Percentiles rank a stretch among this genome's conserved stretches.
These are phyloP conservation scores for Sinocyclocheilus rhinocerous DNA, from an alignment of 2,113 vertebrate species.

Conservation along the genomic window DNA sequence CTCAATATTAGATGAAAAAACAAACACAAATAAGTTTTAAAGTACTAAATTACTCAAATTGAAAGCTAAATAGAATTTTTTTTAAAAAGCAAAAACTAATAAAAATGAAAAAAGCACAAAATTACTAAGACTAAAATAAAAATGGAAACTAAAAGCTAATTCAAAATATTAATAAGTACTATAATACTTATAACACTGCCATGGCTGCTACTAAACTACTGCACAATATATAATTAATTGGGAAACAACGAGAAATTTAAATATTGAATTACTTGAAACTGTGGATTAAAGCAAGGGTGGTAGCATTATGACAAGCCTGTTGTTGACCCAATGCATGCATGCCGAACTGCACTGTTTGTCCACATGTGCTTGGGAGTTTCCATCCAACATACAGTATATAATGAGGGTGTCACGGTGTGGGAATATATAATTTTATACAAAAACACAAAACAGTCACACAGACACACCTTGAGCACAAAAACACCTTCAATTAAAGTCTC, in stretches of 20 bases:
- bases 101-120: neutral
- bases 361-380: conserved; percentile 23
- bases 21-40: too few relatives aligned
- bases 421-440: neutral
- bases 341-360: neutral
- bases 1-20: neutral
- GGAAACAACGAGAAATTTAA: neutral
- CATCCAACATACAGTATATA: neutral
- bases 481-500: conserved; percentile 6
- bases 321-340: neutral
- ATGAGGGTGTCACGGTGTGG: neutral
- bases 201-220: neutral
- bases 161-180: neutral
- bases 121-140: neutral
- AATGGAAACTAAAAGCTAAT: neutral
- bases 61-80: too few relatives aligned
- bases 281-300: neutral
- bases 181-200: neutral
- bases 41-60: too few relatives aligned
- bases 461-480: conserved; percentile 5
- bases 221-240: neutral
- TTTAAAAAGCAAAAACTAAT: too few relatives aligned
- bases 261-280: neutral
- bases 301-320: neutral
- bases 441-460: neutral